phyloP scores from a whole-genome alignment of 1,140 invertebrate genomes.

The Pseudoatta argentina region DNA sequence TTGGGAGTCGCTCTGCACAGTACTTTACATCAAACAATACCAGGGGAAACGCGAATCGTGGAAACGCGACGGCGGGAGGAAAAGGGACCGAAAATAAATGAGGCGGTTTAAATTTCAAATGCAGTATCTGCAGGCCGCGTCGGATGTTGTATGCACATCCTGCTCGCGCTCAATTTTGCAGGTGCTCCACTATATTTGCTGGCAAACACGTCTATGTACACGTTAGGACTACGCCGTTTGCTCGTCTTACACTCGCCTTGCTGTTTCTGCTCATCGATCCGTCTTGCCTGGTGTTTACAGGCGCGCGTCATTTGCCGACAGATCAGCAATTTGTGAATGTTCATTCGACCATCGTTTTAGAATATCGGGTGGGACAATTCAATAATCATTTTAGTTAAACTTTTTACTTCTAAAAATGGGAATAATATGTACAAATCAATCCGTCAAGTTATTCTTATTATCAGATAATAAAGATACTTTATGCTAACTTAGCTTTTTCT shows the following conservation, averaged over 20 bases:
- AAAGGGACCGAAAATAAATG: constrained; percentile 38
- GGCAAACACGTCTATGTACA: constrained; percentile 62
- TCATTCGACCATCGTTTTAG: constrained; percentile 24
- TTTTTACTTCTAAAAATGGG: not conserved
- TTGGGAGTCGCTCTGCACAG: not conserved
- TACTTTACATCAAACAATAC: constrained; percentile 37
- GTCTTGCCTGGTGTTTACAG: constrained; percentile 51
- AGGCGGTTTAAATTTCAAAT: constrained; percentile 58
- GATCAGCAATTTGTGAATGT: constrained; percentile 60
- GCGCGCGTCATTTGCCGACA: constrained; percentile 60
- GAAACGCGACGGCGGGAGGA: not conserved
- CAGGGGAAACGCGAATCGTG: constrained; percentile 38
- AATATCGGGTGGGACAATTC: constrained; percentile 14
- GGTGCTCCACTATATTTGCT: constrained; percentile 59
- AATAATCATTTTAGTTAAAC: constrained; percentile 19
- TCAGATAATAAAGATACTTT: not conserved
- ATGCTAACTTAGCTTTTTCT: not conserved
- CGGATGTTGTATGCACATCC: constrained; percentile 57
- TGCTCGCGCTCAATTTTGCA: constrained; percentile 61
- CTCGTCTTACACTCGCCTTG: constrained; percentile 56
- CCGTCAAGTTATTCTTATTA: not conserved
- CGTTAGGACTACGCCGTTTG: constrained; percentile 55
- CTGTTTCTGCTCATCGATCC: constrained; percentile 56
- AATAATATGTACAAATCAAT: not conserved
- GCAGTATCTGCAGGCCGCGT: constrained; percentile 49